Evolutionary conservation across 1,140 invertebrate genomes (phyloP), one percentile per base, ranked within the genome.

Genomic region (Hypsibius dujardini): DNA sequence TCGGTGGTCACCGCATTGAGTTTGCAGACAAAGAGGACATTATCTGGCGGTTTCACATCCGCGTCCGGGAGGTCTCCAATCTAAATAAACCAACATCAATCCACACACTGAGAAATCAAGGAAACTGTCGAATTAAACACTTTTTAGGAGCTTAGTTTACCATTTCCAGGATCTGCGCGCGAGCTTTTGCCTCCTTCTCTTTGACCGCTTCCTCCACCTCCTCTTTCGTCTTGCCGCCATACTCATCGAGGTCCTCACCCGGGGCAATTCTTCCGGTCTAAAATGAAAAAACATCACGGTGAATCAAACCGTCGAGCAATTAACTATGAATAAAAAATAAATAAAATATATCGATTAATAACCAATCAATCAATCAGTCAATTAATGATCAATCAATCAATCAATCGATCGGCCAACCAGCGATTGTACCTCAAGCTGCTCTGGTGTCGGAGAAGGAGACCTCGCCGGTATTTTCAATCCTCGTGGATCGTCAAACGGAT

Each of bases 1-100:
- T 96, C 94, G 47, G 86, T 93, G 1, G 96, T 99, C 0, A 98
- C 93, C 46, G 95, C 94, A 84, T 99, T 99, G n/a, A 99, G 81
- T 83, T 99, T 99, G 81, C 96, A 99, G 2, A 99, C 91, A 82
- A 99, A 99, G 0, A 99, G 80, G 12, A 99, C 93, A 84, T 98
- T 98, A 82, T 99, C 96, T 3, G 95, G 94, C 1, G 96, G 96
- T 42, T 90, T 92, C 77, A 96, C 89, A 60, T 99, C 95, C 59
- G 90, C 93, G 82, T 95, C 89, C 0, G 94, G 95, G 70, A 99
- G 82, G 81, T 99, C 96, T 0, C 95, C 95, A 47, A 99, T 75
- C 79, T 74, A 75, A 50, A 74, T 56, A 74, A 12, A 60, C 3
- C 56, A 47, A 72, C 42, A 75, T 73, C 2, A 28, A 1, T 74